Base-by-base conservation (phyloP, 2,797 vertebrate genomes). In the Chromis chromis region DNA sequence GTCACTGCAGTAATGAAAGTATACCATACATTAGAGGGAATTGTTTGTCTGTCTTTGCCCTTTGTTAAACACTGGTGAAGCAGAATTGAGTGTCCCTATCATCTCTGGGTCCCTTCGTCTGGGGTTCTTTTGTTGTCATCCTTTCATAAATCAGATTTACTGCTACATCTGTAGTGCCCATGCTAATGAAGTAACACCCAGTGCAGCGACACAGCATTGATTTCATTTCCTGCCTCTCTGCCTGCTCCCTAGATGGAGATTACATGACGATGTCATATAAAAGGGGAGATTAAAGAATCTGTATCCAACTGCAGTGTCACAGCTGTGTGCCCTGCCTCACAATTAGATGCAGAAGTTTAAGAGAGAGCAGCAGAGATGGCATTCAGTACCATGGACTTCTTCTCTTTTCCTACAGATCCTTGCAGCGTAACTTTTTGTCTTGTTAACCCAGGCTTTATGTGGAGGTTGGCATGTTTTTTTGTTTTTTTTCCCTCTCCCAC, bases 161-260 rank as follows among this genome's bases (percentile, higher is more conserved):
- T 72, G 90, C 87, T 87, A 91, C 89, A 91, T 92, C 89, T 94
- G 90, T 89, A 90, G 84, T 60, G 65, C 66, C 89, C 87, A 84
- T 90, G 86, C 91, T 93, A 94, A 95, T 92, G 83, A 92, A 94
- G 90, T 86, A 87, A 91, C 86, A 89, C 78, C 85, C 81, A 74
- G 88, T 73, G 78, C 86, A 78, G 89, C 79, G 87, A 86, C 84
- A 76, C 83, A 52, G 83, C 83, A 86, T 87, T 94, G 92, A 93
- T 94, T 94, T 94, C 84, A 94, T 94, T 94, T 94, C 89, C 92
- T 91, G 89, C 75, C 81, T 90, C 84, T 86, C 72, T 60, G 63
- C 77, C 82, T 90, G 85, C 85, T 89, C 85, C 75, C 78, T 78
- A 70, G 82, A 88, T 88, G 79, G 80, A 90, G 90, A 92, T 93